Base-by-base conservation (phyloP, 2,113 vertebrate species). In the Strix uralensis region DNA sequence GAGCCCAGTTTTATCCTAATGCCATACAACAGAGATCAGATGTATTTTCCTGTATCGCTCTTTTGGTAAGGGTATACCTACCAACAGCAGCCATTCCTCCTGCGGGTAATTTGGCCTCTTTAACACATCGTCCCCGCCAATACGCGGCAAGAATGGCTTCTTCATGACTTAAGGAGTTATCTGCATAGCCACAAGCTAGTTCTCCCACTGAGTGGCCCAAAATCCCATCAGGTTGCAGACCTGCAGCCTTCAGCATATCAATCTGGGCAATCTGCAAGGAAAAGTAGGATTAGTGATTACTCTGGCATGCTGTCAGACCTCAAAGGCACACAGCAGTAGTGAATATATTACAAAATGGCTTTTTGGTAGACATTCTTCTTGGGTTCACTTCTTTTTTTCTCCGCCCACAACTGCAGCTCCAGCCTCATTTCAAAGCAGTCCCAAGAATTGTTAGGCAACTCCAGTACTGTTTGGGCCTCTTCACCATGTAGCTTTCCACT, bases 1-100 rank as follows among this genome's bases (percentile, higher is more conserved):
- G 63, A 73, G 63, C 55, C 12, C 38, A 51, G 2, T 62, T 88
- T 94, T 57, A 79, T 47, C 52, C 57, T 66, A 65, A 4, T 10
- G 8, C 34, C 65, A 51, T 19, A 51, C 26, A 92, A 11, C 15
- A 66, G 75, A 69, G 36, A 69, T 34, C 26, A 75, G 18, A 46
- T 7, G 5, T 23, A 40, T 55, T 27, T 47, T n/a, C n/a, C 18
- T 4, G 2, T 11, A 75, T 17, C 15, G 6, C 14, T 62, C 32
- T 14, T 25, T 16, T 38, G 15, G 32, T 25, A 83, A 49, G 7
- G 13, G 22, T 27, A 29, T 55, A 94, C 99, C 78, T 97, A 99
- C 99, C 99, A 10, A 99, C 98, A 51, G 99, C 99, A 42, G 99
- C 99, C 99, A 99, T 99, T 95, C 98, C 98, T 34, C 99, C 99